Base-by-base conservation (phyloP, 2,113 vertebrate genomes). In the Phylloscopus trochiloides region DNA sequence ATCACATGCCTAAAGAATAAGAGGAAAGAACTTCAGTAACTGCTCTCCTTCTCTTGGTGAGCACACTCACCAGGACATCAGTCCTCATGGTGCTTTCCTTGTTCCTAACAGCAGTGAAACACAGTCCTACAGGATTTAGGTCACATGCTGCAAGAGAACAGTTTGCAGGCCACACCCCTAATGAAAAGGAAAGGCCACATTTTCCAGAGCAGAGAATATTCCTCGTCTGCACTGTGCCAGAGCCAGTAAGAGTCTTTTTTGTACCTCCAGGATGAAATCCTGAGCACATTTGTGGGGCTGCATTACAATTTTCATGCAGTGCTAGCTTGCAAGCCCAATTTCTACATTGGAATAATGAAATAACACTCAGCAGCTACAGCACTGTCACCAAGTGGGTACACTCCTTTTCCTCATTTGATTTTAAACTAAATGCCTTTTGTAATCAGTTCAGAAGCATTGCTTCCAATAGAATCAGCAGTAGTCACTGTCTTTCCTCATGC, bases 1-100 rank as follows among this genome's bases (percentile, higher is more conserved):
- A 92, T 98, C 96, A 63, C 97, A 98, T 17, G 96, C 97, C 97
- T 98, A 83, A 42, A 95, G 40, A 94, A 43, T 31, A 94, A 94
- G 26, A 90, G 16, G 38, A 91, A 78, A 72, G 12, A 94, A 72
- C 34, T 54, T 92, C 13, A 61, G 15, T 40, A 74, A 65, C 45
- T 57, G 40, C 28, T 34, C 21, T 82, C 42, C 31, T 74, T 40
- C 32, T 19, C 58, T 28, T 57, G 28, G n/a, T 54, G 7, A 90
- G 48, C 51, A 51, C 11, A 16, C 11, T 50, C 38, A 62, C 29
- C 13, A 70, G 34, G 55, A 62, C 38, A 73, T 79, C 0, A 2
- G 32, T 51, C 77, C 54, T 75, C 12, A n/a, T 2, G 5, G n/a
- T 66, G 24, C 26, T 20, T 59, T 76, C 47, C n/a, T 47, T 59